Evolutionary conservation across 2,113 vertebrate species (phyloP).

Genomic region (Odobenus rosmarus): DNA sequence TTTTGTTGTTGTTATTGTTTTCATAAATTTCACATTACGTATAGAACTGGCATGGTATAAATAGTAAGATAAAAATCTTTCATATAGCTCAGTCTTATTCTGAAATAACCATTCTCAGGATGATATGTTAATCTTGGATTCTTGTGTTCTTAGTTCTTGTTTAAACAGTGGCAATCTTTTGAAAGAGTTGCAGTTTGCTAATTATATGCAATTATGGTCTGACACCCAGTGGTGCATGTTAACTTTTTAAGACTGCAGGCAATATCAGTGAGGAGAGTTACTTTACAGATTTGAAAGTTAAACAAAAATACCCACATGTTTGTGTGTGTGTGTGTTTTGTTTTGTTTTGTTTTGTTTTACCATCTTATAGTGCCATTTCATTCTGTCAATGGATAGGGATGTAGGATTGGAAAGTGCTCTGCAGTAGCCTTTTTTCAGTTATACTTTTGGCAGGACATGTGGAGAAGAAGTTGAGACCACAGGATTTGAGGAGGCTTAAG

Average conservation of each 20-base stretch:
- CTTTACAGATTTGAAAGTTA: background rate
- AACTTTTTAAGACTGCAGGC: conserved; percentile 1
- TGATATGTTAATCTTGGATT: background rate
- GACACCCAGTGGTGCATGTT: background rate
- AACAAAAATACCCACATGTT: background rate
- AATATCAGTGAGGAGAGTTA: background rate
- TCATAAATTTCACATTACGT: background rate
- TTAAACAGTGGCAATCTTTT: conserved; percentile 36
- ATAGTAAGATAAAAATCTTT: background rate
- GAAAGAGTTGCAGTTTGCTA: conserved; percentile 21
- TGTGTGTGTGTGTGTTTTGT: background rate
- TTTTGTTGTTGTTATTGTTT: background rate
- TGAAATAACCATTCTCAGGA: background rate
- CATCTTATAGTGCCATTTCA: background rate
- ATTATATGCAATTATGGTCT: conserved; percentile 40
- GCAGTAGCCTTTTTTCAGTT: background rate
- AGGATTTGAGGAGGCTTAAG: background rate
- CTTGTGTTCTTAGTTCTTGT: background rate
- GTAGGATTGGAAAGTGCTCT: background rate
- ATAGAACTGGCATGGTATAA: background rate
- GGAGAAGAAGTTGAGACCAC: background rate
- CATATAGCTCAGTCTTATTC: background rate
- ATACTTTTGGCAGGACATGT: background rate
- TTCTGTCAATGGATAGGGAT: background rate
- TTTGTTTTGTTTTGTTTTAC: background rate